Percentiles rank a stretch among this genome's conserved stretches.
Evolutionary conservation across 2,113 vertebrate species (phyloP).

Genomic region (Pseudopodoces humilis): DNA sequence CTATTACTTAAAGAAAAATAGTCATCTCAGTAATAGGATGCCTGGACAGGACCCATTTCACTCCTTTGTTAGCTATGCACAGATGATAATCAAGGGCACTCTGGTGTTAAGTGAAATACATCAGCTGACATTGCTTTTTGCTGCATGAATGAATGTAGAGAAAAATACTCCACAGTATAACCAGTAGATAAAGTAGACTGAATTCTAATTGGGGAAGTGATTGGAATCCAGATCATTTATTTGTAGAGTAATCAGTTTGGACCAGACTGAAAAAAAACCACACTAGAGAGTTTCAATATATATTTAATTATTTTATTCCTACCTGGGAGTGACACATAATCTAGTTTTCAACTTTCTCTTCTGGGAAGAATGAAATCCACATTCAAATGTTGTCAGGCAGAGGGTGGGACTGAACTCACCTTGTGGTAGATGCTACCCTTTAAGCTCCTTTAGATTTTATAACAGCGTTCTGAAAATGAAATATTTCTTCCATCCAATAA

Average conservation of each 20-base stretch:
- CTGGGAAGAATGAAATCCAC: background rate
- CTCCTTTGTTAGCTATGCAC: background rate
- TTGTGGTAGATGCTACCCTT: background rate
- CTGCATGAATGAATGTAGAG: background rate
- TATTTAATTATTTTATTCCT: background rate
- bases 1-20: background rate
- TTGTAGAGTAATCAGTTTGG: background rate
- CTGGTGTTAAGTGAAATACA: background rate
- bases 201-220: background rate
- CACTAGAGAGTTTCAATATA: background rate
- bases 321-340: background rate
- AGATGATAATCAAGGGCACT: background rate
- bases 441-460: background rate
- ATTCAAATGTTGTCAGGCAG: fast-evolving
- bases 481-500: background rate
- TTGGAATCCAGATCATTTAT: background rate
- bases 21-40: background rate
- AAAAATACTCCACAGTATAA: background rate
- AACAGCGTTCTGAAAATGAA: background rate
- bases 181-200: background rate
- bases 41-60: background rate
- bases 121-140: constrained; percentile 22
- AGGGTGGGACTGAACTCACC: background rate
- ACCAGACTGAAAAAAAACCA: background rate
- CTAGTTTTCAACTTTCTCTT: background rate